A percentile compares a stretch with the other conserved stretches of the same genome.
Evolutionary conservation across 1,140 invertebrate species (phyloP).

Genomic region (Macrobrachium rosenbergii): DNA sequence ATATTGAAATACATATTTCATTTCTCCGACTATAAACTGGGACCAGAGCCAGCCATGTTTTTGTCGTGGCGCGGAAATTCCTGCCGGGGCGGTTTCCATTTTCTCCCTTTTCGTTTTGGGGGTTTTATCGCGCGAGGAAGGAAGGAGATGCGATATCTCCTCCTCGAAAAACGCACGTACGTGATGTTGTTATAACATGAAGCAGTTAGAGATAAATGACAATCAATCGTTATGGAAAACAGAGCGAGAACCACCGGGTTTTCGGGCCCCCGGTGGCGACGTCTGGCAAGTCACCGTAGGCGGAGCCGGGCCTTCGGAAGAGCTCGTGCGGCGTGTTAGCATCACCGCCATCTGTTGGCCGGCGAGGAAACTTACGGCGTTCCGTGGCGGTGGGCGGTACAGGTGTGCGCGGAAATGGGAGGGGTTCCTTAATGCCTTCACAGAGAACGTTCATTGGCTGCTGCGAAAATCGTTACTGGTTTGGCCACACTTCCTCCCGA

Average conservation of each 20-base stretch:
- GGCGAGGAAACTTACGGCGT: slow-evolving; percentile 45
- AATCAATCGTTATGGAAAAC: slow-evolving; percentile 31
- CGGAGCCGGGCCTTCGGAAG: slow-evolving; percentile 10
- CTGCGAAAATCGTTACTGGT: slow-evolving; percentile 61
- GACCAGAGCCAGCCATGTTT: slow-evolving; percentile 59
- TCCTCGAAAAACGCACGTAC: too few species aligned
- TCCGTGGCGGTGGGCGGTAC: slow-evolving; percentile 31
- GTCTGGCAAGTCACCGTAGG: slow-evolving; percentile 13
- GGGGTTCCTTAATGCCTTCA: slow-evolving; percentile 49
- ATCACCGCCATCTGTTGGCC: slow-evolving; percentile 63
- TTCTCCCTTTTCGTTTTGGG: not conserved
- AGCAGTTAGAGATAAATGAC: slow-evolving; percentile 52
- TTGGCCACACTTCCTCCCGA: slow-evolving; percentile 56
- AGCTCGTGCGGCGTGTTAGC: slow-evolving; percentile 55
- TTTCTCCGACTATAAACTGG: slow-evolving; percentile 55
- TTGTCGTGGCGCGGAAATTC: slow-evolving; percentile 43
- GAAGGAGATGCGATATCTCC: too few species aligned
- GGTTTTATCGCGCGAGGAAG: too few species aligned
- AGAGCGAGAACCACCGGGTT: slow-evolving; percentile 16
- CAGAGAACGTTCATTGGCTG: slow-evolving; percentile 57
- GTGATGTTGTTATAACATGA: slow-evolving; percentile 23
- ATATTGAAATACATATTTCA: slow-evolving; percentile 64
- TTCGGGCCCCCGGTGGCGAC: not conserved
- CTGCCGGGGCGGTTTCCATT: slow-evolving; percentile 35
- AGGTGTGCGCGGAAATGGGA: slow-evolving; percentile 22